Evolutionary conservation across 2,797 vertebrate genomes (phyloP), one percentile per base, ranked within the genome.

Genomic region (Hyperoplus immaculatus): DNA sequence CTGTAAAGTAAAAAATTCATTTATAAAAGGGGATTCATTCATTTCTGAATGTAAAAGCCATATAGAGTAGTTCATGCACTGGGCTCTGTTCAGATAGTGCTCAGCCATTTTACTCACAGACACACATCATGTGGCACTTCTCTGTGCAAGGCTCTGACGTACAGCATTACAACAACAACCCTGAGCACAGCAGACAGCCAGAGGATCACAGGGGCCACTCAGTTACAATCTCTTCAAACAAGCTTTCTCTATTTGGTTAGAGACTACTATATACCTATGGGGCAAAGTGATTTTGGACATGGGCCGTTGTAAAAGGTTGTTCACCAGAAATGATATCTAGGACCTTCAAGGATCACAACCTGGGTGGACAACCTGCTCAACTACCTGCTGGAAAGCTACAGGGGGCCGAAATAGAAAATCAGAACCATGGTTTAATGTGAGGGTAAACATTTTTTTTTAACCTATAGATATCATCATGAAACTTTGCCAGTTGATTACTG

Each of bases 241-340:
- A 18, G 60, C 14, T 71, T 47, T 56, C 67, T 70, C 69, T 58
- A 41, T 76, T 77, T 84, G 9, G n/a, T 78, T 69, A 55, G 50
- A 45, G 66, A 29, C 29, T 29, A 29, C 29, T 29, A 21, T 21
- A 21, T 21, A 29, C 29, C 29, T 29, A 29, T 3, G 29, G 29
- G 29, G 29, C 29, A 29, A 29, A 29, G 29, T 29, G 29, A 29
- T 29, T 29, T 29, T 29, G 29, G 29, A 29, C 29, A 29, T 29
- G 3, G 29, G 29, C 29, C 3, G 29, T 29, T 29, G 29, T 29
- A 29, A 29, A 29, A 29, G 29, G 29, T 29, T 29, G 29, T 29
- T 29, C 29, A 29, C 29, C 29, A 29, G 29, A 29, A 29, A 29
- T 29, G 29, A 29, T 3, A 29, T 29, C 29, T 29, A 29, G 29